A percentile compares a stretch with the other conserved stretches of the same genome.
These are phyloP conservation scores for Drosophila niveifrons DNA, from an alignment of 2,888 invertebrate species.

Conservation along the genomic window DNA sequence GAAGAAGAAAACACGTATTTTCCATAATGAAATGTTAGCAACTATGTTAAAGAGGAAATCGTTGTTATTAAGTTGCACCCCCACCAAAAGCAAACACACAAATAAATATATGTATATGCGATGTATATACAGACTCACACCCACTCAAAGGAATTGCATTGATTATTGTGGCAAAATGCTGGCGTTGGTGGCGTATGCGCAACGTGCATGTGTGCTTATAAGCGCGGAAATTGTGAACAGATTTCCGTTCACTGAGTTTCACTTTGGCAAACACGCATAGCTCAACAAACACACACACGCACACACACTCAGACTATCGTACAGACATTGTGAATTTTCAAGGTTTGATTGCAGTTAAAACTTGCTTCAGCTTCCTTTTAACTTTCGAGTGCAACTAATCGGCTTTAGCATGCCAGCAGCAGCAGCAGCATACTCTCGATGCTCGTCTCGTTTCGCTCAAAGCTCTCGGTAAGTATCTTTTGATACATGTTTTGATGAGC, in stretches of 20 bases:
- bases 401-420: constrained; percentile 27
- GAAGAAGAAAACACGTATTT: constrained; percentile 47
- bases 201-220: constrained; percentile 35
- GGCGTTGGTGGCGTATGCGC: constrained; percentile 32
- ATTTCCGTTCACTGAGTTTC: constrained; percentile 38
- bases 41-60: constrained; percentile 44
- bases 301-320: not conserved
- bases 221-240: constrained; percentile 55
- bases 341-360: constrained; percentile 38
- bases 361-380: constrained; percentile 17
- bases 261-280: constrained; percentile 25
- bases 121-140: not conserved
- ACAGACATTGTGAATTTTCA: constrained; percentile 31
- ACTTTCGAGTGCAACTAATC: constrained; percentile 35
- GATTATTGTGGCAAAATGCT: constrained; percentile 10
- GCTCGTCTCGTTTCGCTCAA: not conserved
- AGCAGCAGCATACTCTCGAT: not conserved
- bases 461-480: constrained; percentile 5
- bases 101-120: not conserved
- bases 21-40: constrained; percentile 53
- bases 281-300: constrained; percentile 12
- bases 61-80: constrained; percentile 37
- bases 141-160: constrained; percentile 24
- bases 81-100: constrained; percentile 20
- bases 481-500: constrained; percentile 3